Percentiles rank a stretch among this genome's conserved stretches.
Evolutionary conservation across 2,113 vertebrate genomes (phyloP).

Genomic region (Pseudorectes ferrugineus): DNA sequence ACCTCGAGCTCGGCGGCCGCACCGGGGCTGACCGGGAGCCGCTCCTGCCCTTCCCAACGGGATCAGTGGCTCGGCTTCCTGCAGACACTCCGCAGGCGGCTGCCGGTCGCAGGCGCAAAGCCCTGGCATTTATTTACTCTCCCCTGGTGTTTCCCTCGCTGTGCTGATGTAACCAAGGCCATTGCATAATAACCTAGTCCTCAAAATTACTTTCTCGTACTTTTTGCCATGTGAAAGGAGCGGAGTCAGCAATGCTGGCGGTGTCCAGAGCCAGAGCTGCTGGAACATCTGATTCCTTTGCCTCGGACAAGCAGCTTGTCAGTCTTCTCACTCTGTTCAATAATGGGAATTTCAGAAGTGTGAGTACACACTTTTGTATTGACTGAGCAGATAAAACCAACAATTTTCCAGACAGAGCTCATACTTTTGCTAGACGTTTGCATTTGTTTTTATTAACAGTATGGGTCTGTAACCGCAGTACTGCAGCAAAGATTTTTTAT

Average conservation of each 20-base stretch:
- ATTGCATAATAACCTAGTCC: neutral
- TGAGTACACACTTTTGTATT: neutral
- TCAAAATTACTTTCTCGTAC: neutral
- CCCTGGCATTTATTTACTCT: neutral
- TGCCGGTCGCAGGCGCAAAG: neutral
- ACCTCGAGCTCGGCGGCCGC: neutral
- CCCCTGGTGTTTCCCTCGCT: neutral
- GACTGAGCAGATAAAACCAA: neutral
- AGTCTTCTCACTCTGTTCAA: neutral
- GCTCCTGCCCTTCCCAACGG: rapidly evolving
- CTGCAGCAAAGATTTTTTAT: neutral
- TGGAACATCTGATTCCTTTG: neutral
- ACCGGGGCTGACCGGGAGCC: neutral
- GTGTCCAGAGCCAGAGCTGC: neutral
- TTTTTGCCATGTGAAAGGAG: neutral
- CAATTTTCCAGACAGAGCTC: neutral
- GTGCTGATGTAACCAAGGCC: neutral
- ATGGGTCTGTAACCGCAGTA: neutral
- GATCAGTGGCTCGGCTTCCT: neutral
- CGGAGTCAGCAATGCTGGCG: neutral
- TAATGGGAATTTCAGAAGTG: neutral
- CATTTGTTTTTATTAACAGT: neutral
- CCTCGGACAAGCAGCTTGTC: neutral
- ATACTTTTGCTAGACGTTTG: neutral
- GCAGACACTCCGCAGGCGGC: neutral